Evolutionary conservation across 2,888 invertebrate genomes (phyloP).

Genomic region (Neoaliturus tenellus): DNA sequence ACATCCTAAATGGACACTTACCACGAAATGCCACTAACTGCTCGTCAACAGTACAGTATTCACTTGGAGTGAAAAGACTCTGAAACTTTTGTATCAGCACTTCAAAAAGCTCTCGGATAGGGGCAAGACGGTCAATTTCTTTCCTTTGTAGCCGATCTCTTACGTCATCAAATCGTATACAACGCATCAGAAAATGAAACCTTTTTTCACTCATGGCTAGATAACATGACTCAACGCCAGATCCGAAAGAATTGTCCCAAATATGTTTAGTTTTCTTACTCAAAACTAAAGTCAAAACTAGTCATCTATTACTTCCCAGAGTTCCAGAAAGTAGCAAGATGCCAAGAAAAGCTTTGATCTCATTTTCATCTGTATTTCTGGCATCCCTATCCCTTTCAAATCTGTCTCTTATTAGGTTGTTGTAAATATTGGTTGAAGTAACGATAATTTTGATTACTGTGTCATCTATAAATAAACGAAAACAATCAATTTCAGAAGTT

Average conservation of each 20-base stretch:
- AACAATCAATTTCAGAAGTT: conserved; percentile 33
- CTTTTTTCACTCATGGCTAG: conserved; percentile 22
- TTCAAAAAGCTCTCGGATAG: background rate
- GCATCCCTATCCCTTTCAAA: conserved; percentile 20
- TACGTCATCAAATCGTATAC: background rate
- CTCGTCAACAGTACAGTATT: conserved; percentile 34
- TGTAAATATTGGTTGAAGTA: background rate
- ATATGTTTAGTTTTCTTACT: conserved; percentile 36
- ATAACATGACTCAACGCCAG: background rate
- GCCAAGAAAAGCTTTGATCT: conserved; percentile 28
- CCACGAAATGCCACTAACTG: conserved; percentile 48
- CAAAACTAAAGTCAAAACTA: background rate
- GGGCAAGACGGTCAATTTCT: background rate
- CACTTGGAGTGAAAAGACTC: background rate
- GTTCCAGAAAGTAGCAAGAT: too few relatives aligned
- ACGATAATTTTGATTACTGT: conserved; percentile 27
- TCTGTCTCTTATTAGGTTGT: background rate
- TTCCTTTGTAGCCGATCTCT: background rate
- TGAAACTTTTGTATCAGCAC: too few relatives aligned
- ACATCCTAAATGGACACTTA: conserved; percentile 26
- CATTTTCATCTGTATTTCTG: background rate
- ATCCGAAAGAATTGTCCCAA: conserved; percentile 23
- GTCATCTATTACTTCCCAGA: background rate
- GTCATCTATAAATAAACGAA: conserved; percentile 31
- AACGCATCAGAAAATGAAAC: conserved; percentile 5